Evolutionary conservation across 1,140 invertebrate species (phyloP).

Genomic region (Olivierus martensii): DNA sequence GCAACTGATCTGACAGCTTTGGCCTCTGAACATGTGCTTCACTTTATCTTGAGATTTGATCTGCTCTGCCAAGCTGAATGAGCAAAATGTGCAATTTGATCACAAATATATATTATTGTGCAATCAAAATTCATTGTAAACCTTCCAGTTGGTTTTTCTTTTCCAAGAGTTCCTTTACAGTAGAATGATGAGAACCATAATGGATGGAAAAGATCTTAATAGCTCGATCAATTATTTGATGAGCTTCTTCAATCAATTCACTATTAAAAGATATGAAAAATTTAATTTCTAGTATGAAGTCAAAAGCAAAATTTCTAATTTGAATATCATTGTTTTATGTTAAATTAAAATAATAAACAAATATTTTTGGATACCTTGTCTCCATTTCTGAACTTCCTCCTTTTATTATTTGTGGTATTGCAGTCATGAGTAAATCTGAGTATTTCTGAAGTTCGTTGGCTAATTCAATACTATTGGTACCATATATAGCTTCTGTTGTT

Average conservation of each 20-base stretch:
- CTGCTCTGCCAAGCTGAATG: too few relatives aligned
- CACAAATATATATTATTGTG: too few relatives aligned
- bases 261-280: background rate
- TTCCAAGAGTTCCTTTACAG: conserved; percentile 9
- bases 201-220: conserved; percentile 14
- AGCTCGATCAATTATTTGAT: conserved; percentile 8
- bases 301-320: background rate
- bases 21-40: too few relatives aligned
- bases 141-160: conserved; percentile 11
- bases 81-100: too few relatives aligned
- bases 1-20: too few relatives aligned
- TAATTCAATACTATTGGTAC: conserved; percentile 39
- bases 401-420: conserved; percentile 7
- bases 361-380: background rate
- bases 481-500: conserved; percentile 37
- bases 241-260: conserved; percentile 7
- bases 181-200: conserved; percentile 12
- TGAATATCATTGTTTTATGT: background rate
- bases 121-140: too few relatives aligned
- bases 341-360: background rate
- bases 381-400: conserved; percentile 9
- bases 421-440: conserved; percentile 24
- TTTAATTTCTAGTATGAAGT: background rate
- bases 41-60: too few relatives aligned
- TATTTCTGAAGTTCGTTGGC: conserved; percentile 38